Base-by-base conservation (phyloP, 2,888 invertebrate genomes). In the Apotomis turbidana region DNA sequence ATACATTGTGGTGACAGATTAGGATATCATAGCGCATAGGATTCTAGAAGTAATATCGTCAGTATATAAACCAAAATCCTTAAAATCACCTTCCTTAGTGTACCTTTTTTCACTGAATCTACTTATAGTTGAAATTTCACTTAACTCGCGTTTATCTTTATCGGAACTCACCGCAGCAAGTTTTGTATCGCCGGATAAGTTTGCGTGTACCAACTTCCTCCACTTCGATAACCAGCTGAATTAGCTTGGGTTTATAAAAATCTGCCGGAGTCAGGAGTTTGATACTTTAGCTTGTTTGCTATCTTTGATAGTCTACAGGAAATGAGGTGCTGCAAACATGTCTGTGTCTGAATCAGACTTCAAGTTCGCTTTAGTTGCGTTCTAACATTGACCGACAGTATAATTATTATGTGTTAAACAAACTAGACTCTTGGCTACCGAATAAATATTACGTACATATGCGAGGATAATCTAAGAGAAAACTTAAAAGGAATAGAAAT, bases 141-240 rank as follows among this genome's bases (percentile, higher is more conserved):
- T 68, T 62, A 71, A 61, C 67, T 67, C 27, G 55, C 55, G 64
- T 66, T 67, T 57, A 51, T 61, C 61, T 71, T 71, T 67, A 68
- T 62, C 67, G 67, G 55, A 61, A 68, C 57, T 68, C 49, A 68
- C 71, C 60, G 60, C 60, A 38, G 57, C 66, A 62, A 71, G 59
- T 71, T 68, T 27, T 63, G 62, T 63, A 67, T 58, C 64, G 41
- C 41, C 41, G 68, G 52, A 52, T 54, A 72, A 72, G 58, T 72
- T 72, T 54, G 58, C 63, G 68, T 68, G 62, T 72, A 68, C 62
- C 55, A 66, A 72, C 68, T 72, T 72, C 79, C 82, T 90, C 90
- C 90, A 89, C 87, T 90, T 80, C 78, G 78, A 86, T 88, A 90
- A 91, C 87, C 85, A 85, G 90, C 90, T 88, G 82, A 84, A 88